Evolutionary conservation across 2,113 vertebrate genomes (phyloP).

Genomic region (Morone saxatilis): DNA sequence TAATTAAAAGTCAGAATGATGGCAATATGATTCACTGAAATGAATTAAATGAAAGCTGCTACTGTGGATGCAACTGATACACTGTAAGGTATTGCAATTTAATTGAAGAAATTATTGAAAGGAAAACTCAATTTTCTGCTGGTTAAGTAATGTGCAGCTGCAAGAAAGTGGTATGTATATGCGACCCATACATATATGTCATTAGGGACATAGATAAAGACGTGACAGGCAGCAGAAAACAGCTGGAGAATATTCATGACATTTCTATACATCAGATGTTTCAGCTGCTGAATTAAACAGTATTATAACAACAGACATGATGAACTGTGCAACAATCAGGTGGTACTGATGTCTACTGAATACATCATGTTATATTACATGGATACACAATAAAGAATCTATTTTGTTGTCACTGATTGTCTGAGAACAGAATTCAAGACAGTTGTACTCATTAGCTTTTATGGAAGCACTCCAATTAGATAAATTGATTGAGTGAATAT

Average conservation of each 20-base stretch:
- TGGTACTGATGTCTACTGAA: background rate
- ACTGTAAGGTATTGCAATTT: slow-evolving; percentile 59
- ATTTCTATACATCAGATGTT: slow-evolving; percentile 8
- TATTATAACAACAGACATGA: slow-evolving; percentile 1
- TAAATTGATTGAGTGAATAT: slow-evolving; percentile 23
- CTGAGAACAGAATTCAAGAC: slow-evolving; percentile 17
- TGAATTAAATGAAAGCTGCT: slow-evolving; percentile 44
- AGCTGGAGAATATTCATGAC: slow-evolving; percentile 10
- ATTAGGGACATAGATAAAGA: background rate
- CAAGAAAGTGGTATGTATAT: slow-evolving; percentile 3
- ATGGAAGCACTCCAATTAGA: slow-evolving; percentile 3
- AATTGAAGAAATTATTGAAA: slow-evolving; percentile 67
- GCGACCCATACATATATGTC: slow-evolving; percentile 18
- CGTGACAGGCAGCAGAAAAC: slow-evolving; percentile 13
- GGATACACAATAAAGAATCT: background rate
- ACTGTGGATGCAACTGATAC: slow-evolving; percentile 42
- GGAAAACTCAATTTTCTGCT: slow-evolving; percentile 53
- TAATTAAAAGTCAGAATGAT: slow-evolving; percentile 62
- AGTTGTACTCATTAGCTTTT: slow-evolving; percentile 29
- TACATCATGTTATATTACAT: slow-evolving; percentile 5
- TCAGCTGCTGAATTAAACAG: slow-evolving; percentile 13
- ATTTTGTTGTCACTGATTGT: slow-evolving; percentile 14
- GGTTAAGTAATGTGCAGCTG: slow-evolving; percentile 27
- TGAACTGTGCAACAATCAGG: slow-evolving; percentile 4
- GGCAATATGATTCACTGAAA: no score